These are phyloP conservation scores for Catharus minimus DNA, from an alignment of 2,113 vertebrate genomes.

Conservation along the genomic window DNA sequence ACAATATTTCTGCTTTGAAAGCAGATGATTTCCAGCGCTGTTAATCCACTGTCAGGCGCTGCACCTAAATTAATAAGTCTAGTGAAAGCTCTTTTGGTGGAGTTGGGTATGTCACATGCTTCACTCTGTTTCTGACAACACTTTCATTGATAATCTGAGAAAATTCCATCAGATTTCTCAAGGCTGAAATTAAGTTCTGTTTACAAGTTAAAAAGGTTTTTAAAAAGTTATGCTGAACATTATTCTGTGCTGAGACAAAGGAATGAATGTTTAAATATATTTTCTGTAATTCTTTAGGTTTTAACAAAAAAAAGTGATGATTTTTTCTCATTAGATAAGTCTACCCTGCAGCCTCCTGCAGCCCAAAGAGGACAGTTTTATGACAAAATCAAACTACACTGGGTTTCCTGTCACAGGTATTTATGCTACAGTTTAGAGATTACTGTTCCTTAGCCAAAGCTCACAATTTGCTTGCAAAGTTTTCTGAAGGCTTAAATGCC, in stretches of 20 bases:
- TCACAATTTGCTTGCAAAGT: not conserved
- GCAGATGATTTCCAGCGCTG: not conserved
- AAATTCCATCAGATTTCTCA: not conserved
- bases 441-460: not conserved
- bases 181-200: not conserved
- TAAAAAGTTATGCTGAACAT: not conserved
- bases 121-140: not conserved
- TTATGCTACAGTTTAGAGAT: not conserved
- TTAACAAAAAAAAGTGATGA: not conserved
- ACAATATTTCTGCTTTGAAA: not conserved
- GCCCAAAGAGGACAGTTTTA: not conserved
- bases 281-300: not conserved
- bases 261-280: not conserved
- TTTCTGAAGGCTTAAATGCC: conserved; percentile 1
- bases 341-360: not conserved
- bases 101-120: not conserved
- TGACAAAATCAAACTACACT: not conserved
- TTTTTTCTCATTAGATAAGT: not conserved
- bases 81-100: not conserved
- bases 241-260: not conserved
- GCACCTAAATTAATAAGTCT: not conserved
- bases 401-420: not conserved
- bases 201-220: not conserved
- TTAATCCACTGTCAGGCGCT: not conserved
- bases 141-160: rapidly evolving